These are phyloP conservation scores for Heliconius sara DNA, from an alignment of 2,888 invertebrate species.

Conservation along the genomic window DNA sequence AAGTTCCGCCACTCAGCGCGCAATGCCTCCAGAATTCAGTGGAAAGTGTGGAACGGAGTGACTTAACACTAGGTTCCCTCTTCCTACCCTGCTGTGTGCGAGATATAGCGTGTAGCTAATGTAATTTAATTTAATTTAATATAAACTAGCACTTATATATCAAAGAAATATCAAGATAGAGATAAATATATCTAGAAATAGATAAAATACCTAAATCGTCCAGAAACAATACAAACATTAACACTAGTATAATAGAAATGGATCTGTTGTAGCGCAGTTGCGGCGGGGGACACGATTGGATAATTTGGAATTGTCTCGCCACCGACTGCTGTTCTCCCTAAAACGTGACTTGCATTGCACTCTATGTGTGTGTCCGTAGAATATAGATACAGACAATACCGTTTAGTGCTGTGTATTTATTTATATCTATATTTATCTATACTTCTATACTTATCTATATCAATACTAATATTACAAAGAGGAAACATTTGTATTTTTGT, in stretches of 20 bases:
- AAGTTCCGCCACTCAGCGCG: too few relatives aligned
- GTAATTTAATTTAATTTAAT: too few relatives aligned
- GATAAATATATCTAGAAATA: background rate
- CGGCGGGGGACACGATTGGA: conserved; percentile 38
- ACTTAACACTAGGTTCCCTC: too few relatives aligned
- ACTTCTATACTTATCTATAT: background rate
- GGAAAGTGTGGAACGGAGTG: too few relatives aligned
- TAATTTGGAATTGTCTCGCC: conserved; percentile 44
- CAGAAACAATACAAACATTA: conserved; percentile 26
- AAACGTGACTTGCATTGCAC: conserved; percentile 46
- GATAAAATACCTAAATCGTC: background rate
- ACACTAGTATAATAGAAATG: conserved; percentile 32
- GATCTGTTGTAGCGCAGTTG: conserved; percentile 29
- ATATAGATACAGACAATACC: conserved; percentile 17
- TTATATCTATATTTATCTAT: background rate
- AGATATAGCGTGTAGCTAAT: too few relatives aligned
- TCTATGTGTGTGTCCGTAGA: conserved; percentile 26
- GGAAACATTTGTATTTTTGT: too few relatives aligned
- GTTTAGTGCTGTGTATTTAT: background rate
- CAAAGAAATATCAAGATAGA: background rate
- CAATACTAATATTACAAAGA: too few relatives aligned
- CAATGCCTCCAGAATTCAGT: too few relatives aligned
- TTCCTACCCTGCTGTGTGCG: too few relatives aligned
- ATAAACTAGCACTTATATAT: too few relatives aligned
- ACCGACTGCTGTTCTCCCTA: conserved; percentile 41